Conservation (phyloP, 35 echinoderm and acorn worm species). For the Chiridota heheva region DNA sequence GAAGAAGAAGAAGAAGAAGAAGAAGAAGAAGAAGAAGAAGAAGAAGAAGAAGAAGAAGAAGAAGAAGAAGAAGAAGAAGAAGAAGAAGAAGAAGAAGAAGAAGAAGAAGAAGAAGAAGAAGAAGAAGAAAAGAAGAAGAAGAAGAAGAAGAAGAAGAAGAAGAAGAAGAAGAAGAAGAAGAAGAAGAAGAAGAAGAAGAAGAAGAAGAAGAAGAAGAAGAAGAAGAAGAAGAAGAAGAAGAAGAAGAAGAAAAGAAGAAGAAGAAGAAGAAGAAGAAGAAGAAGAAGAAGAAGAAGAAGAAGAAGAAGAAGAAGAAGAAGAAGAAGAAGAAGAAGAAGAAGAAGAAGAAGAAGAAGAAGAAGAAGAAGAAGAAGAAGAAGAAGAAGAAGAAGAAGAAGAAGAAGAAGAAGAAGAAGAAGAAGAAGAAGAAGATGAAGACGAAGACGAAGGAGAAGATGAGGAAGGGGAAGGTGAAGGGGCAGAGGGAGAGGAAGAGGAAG, state of each 20-base stretch:
- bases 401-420: background rate
- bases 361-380: background rate
- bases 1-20: constrained; percentile 8
- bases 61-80: background rate
- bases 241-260: background rate
- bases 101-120: constrained; percentile 7
- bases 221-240: constrained; percentile 3
- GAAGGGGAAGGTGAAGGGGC: background rate
- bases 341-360: background rate
- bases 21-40: constrained; percentile 8
- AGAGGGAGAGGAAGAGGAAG: background rate
- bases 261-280: background rate
- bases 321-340: background rate
- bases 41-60: constrained; percentile 9
- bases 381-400: background rate
- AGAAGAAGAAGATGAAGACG: background rate
- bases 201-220: constrained; percentile 4
- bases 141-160: background rate
- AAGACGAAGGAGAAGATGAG: background rate
- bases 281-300: background rate
- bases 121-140: background rate
- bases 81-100: constrained; percentile 9
- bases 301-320: background rate
- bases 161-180: background rate
- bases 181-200: constrained; percentile 1